Conservation (phyloP, 1,140 invertebrate species). For the Phymastichus coffea region DNA sequence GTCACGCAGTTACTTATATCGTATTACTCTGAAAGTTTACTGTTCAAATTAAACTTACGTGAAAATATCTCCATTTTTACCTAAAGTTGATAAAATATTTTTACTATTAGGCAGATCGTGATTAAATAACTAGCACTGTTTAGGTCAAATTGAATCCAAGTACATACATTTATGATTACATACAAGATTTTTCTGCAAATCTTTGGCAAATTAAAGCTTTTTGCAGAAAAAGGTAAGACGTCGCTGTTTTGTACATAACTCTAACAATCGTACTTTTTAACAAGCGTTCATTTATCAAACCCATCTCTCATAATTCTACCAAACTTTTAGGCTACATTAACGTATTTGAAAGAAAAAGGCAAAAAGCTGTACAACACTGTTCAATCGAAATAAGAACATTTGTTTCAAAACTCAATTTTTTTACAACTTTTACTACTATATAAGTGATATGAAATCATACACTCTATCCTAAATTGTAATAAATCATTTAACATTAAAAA, state of each 20-base stretch:
- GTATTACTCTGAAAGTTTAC: too few relatives aligned
- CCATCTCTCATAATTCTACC: neutral
- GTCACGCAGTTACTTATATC: slow-evolving; percentile 4
- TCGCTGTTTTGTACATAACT: slow-evolving; percentile 24
- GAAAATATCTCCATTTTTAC: slow-evolving; percentile 19
- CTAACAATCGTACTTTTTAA: slow-evolving; percentile 10
- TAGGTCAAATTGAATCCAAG: too few relatives aligned
- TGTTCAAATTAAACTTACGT: slow-evolving; percentile 18
- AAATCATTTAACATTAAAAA: neutral
- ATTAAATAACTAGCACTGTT: too few relatives aligned
- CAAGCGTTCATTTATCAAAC: slow-evolving; percentile 6
- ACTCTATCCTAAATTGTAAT: neutral
- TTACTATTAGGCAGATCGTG: slow-evolving; percentile 22
- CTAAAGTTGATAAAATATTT: slow-evolving; percentile 23
- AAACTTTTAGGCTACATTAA: neutral
- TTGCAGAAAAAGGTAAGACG: slow-evolving; percentile 21
- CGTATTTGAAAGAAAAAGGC: slow-evolving; percentile 9
- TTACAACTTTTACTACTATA: too few relatives aligned
- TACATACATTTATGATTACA: slow-evolving; percentile 6
- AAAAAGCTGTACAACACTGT: slow-evolving; percentile 23
- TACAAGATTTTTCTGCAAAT: slow-evolving; percentile 25
- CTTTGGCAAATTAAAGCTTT: slow-evolving; percentile 31
- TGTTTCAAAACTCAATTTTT: slow-evolving; percentile 2
- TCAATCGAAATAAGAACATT: slow-evolving; percentile 1
- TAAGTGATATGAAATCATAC: neutral